Evolutionary conservation across 1,140 invertebrate genomes (phyloP).

Genomic region (Cylas formicarius): DNA sequence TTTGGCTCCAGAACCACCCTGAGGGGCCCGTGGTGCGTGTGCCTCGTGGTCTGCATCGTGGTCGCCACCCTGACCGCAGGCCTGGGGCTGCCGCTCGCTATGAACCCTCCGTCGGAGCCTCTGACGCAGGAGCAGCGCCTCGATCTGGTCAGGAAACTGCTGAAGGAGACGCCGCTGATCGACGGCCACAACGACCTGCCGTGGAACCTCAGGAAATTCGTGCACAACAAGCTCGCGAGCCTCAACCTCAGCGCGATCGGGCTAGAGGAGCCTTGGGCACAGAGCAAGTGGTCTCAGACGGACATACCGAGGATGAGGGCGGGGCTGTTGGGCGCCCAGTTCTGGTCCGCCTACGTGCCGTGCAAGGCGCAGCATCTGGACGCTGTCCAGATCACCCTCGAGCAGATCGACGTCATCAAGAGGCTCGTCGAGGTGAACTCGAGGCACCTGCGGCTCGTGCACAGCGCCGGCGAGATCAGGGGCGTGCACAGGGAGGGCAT

Average conservation of each 20-base stretch:
- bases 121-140: slow-evolving; percentile 29
- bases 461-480: slow-evolving; percentile 63
- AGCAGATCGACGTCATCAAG: slow-evolving; percentile 84
- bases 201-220: slow-evolving; percentile 74
- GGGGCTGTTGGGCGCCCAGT: slow-evolving; percentile 77
- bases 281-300: slow-evolving; percentile 77
- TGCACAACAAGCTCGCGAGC: slow-evolving; percentile 71
- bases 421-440: slow-evolving; percentile 72
- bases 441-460: slow-evolving; percentile 62
- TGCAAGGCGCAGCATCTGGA: slow-evolving; percentile 76
- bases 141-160: slow-evolving; percentile 41
- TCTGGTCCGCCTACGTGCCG: slow-evolving; percentile 76
- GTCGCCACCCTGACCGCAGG: slow-evolving; percentile 34
- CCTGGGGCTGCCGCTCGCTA: slow-evolving; percentile 35
- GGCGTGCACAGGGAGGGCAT: slow-evolving; percentile 67
- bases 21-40: slow-evolving; percentile 37
- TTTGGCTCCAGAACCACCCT: slow-evolving; percentile 21
- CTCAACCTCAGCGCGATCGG: slow-evolving; percentile 71
- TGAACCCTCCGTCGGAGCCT: slow-evolving; percentile 26
- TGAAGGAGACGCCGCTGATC: slow-evolving; percentile 53
- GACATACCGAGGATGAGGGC: slow-evolving; percentile 71
- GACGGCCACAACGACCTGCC: slow-evolving; percentile 85
- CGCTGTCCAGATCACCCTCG: slow-evolving; percentile 76
- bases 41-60: slow-evolving; percentile 37
- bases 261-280: slow-evolving; percentile 69